Evolutionary conservation across 2,797 vertebrate species (phyloP), one percentile per base, ranked within the genome.

Genomic region (Molothrus aeneus): DNA sequence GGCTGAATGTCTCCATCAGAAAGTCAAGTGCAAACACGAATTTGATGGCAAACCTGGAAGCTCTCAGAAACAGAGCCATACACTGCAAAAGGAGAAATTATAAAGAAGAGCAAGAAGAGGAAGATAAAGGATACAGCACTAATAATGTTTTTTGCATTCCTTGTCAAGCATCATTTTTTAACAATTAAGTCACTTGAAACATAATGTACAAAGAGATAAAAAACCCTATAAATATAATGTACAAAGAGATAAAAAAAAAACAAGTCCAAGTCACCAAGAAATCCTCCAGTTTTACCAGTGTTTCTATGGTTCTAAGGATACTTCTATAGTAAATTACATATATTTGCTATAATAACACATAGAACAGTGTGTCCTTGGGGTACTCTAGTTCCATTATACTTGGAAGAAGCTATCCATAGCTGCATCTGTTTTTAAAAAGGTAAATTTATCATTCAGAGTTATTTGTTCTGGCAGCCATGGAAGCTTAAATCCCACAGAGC

Each of bases 11-110:
- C 53, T 96, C 68, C 69, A 90, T 91, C 89, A 87, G 43, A 70
- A 92, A 94, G 81, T 92, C 72, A 96, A 84, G 77, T 24, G 8
- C 61, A 96, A 95, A 96, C 56, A 95, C 4, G 57, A 96, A 57
- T 32, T 73, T 53, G 54, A 40, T 36, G 38, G 77, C 51, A 93
- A 95, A 88, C 43, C 73, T 65, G 43, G 71, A 22, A 71, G 54
- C 51, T 78, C 50, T 68, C 71, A 65, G 59, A 72, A 38, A 61
- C 6, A 24, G 4, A 79, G 38, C 38, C 50, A 73, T 12, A 40
- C 57, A 83, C 31, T 17, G 15, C n/a, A 48, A 40, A 60, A 81
- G 40, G 26, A 73, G 38, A 90, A 79, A 80, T 63, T 32, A 70
- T 11, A 85, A 79, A 87, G 59, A 48, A 69, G 31, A 65, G 24